Conservation (phyloP, 2,888 invertebrate genomes). For the Nephrotoma appendiculata region DNA sequence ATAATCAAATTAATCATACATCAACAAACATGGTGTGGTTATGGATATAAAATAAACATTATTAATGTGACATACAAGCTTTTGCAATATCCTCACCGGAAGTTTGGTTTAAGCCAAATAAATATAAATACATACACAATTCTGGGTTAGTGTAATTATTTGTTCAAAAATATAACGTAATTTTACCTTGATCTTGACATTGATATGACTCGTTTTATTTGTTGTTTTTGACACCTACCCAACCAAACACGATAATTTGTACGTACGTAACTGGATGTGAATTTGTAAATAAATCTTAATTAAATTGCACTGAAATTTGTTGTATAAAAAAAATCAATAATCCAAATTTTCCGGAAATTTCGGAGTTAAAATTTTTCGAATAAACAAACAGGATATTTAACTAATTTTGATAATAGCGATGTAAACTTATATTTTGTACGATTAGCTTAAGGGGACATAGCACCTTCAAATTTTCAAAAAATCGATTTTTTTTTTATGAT, state of each 20-base stretch:
- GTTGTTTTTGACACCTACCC: not conserved
- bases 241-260: not conserved
- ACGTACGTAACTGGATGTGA: not conserved
- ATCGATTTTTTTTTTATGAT: no score
- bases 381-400: no score
- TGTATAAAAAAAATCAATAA: no score
- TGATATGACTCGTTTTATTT: not conserved
- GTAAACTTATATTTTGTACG: no score
- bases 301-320: no score
- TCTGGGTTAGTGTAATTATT: not conserved
- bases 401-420: no score
- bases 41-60: not conserved
- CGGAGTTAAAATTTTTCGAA: no score
- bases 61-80: not conserved
- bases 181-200: constrained; percentile 5
- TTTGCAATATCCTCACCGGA: not conserved
- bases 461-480: no score
- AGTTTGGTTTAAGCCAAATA: not conserved
- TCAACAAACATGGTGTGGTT: not conserved
- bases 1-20: not conserved
- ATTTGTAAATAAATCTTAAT: no score
- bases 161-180: not conserved
- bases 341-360: no score
- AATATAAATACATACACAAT: not conserved
- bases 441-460: no score